A percentile compares a stretch with the other conserved stretches of the same genome.
Conservation (phyloP, 2,113 vertebrate genomes). For the Hemicordylus capensis region DNA sequence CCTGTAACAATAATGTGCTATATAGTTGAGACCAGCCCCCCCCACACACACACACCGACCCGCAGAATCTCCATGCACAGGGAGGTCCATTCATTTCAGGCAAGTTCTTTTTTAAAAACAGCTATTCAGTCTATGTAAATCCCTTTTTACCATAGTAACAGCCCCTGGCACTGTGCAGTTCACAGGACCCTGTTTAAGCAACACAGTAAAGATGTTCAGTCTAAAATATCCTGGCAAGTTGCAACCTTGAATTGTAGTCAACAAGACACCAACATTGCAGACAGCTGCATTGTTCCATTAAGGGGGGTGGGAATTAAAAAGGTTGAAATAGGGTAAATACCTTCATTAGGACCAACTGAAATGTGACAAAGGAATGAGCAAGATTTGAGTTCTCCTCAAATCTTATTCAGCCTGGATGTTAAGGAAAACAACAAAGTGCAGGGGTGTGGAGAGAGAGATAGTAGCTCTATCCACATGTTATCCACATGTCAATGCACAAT, state of each 20-base stretch:
- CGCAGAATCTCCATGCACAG: constrained; percentile 43
- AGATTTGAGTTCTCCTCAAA: too few species aligned
- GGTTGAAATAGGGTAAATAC: too few species aligned
- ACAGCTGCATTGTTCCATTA: neutral
- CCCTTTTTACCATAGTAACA: constrained; percentile 71
- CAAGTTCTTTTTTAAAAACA: constrained; percentile 31
- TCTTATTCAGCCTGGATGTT: too few species aligned
- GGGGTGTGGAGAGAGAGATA: too few species aligned
- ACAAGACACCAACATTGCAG: neutral
- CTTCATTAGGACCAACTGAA: too few species aligned
- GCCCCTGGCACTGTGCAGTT: constrained; percentile 26
- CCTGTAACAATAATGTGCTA: constrained; percentile 10
- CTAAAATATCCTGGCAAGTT: neutral
- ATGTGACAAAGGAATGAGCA: too few species aligned
- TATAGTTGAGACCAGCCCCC: constrained; percentile 1
- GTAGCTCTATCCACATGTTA: too few species aligned
- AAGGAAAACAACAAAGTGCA: too few species aligned
- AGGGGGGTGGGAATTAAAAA: neutral
- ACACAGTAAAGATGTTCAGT: constrained; percentile 16
- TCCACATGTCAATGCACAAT: too few species aligned
- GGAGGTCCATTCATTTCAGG: constrained; percentile 65
- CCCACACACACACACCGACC: too few species aligned
- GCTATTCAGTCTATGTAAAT: constrained; percentile 70
- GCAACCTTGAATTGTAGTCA: neutral
- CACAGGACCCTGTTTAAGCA: constrained; percentile 44